phyloP scores from a whole-genome alignment of 2,113 vertebrate species.

The Dissostichus mawsoni region DNA sequence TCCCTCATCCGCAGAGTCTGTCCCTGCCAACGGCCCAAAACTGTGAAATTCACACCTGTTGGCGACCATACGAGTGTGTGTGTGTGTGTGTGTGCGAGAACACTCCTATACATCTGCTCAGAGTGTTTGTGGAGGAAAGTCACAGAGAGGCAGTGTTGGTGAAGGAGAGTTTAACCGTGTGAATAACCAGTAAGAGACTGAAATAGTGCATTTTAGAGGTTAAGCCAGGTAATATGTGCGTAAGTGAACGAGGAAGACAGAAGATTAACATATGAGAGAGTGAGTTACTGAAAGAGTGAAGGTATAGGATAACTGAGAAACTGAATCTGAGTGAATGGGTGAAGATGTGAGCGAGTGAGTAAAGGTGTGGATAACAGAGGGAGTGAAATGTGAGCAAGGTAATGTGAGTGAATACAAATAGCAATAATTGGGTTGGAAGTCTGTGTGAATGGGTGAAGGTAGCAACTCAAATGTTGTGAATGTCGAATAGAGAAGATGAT shows the following conservation, averaged over 20 bases:
- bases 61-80: conserved; percentile 16
- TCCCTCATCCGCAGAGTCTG: conserved; percentile 58
- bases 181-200: neutral
- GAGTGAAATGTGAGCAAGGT: neutral
- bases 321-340: neutral
- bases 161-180: conserved; percentile 33
- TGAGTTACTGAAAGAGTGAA: neutral
- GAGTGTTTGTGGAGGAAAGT: conserved; percentile 24
- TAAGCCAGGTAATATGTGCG: neutral
- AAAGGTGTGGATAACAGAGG: neutral
- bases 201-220: conserved; percentile 7
- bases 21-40: conserved; percentile 42
- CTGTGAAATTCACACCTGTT: conserved; percentile 78
- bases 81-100: neutral
- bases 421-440: neutral
- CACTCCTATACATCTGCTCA: neutral
- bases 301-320: neutral
- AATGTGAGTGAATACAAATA: neutral
- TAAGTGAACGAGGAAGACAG: neutral
- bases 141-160: conserved; percentile 45
- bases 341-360: neutral
- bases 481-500: neutral
- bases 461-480: neutral
- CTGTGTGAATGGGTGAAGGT: neutral
- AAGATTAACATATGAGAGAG: neutral